Percentiles rank a stretch among this genome's conserved stretches.
Evolutionary conservation across 2,797 vertebrate genomes (phyloP).

Genomic region (Octomys mimax): DNA sequence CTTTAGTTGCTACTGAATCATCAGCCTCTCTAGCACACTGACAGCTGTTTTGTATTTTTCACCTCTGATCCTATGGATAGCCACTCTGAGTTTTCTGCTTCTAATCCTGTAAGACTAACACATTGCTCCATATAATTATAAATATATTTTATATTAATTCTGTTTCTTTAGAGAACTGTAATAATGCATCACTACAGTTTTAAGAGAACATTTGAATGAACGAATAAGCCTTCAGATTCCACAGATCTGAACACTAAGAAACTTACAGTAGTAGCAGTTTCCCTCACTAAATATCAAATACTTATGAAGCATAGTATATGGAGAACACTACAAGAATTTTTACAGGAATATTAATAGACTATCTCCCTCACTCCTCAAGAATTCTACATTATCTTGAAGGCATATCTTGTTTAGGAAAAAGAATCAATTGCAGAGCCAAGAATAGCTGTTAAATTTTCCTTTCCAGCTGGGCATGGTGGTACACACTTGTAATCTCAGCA

Average conservation of each 20-base stretch:
- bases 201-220: constrained; percentile 10
- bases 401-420: constrained; percentile 27
- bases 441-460: neutral
- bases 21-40: neutral
- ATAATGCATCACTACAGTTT: neutral
- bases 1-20: neutral
- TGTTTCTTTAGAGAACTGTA: neutral
- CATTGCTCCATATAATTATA: neutral
- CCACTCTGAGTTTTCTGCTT: neutral
- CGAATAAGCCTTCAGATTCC: constrained; percentile 41
- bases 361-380: neutral
- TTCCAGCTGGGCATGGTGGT: neutral
- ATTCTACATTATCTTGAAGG: constrained; percentile 29
- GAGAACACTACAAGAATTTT: constrained; percentile 9
- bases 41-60: neutral
- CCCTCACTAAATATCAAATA: constrained; percentile 48
- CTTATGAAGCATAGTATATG: neutral
- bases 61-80: neutral
- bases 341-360: neutral
- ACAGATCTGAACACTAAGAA: constrained; percentile 26
- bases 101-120: neutral
- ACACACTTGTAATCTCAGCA: neutral
- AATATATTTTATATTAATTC: neutral
- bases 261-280: constrained; percentile 43
- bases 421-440: constrained; percentile 31